phyloP scores from a whole-genome alignment of 2,113 vertebrate genomes.

The Serinus canaria region DNA sequence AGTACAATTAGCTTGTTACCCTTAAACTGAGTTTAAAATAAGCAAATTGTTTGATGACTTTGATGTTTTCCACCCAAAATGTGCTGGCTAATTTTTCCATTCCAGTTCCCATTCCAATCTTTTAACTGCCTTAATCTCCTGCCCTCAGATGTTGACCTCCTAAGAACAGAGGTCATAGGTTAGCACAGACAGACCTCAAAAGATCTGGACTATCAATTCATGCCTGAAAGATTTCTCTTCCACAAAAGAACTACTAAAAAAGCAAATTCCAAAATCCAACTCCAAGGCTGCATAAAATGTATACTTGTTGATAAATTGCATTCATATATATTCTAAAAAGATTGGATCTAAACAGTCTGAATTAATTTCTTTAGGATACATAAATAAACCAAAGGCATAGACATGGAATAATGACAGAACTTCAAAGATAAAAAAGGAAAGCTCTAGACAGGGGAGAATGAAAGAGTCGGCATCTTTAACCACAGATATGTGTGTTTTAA shows the following conservation, averaged over 20 bases:
- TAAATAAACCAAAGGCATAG: background rate
- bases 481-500: background rate
- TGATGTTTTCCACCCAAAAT: constrained; percentile 84
- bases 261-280: constrained; percentile 80
- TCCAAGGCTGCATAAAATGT: constrained; percentile 64
- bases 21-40: constrained; percentile 79
- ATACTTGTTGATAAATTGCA: constrained; percentile 60
- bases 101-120: constrained; percentile 81
- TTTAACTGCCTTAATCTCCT: constrained; percentile 85
- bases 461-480: background rate
- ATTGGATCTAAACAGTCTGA: background rate
- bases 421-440: constrained; percentile 31
- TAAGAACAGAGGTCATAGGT: constrained; percentile 83
- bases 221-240: constrained; percentile 80
- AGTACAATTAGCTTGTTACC: constrained; percentile 77
- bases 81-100: constrained; percentile 84
- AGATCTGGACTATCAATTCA: constrained; percentile 84
- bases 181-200: constrained; percentile 82
- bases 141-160: constrained; percentile 85
- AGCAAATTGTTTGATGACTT: constrained; percentile 81
- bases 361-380: background rate
- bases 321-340: constrained; percentile 15
- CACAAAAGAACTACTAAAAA: constrained; percentile 78
- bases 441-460: background rate
- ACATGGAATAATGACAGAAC: background rate